Evolutionary conservation across 2,888 invertebrate genomes (phyloP).

Genomic region (Lycaena phlaeas): DNA sequence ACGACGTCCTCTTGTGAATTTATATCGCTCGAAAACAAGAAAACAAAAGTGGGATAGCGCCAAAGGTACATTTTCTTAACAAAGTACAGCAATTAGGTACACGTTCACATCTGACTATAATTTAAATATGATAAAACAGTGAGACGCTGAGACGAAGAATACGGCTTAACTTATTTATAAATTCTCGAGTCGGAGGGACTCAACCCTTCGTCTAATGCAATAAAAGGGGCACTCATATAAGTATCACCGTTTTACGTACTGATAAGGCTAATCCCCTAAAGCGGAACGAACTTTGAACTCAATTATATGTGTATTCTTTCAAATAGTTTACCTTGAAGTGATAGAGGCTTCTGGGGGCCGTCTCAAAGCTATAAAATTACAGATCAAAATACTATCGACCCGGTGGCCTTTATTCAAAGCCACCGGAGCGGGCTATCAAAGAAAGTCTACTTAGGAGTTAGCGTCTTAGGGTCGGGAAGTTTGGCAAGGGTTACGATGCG

Average conservation of each 20-base stretch:
- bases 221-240: slow-evolving; percentile 71
- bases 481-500: slow-evolving; percentile 68
- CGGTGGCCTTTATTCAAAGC: slow-evolving; percentile 63
- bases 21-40: slow-evolving; percentile 66
- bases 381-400: slow-evolving; percentile 71
- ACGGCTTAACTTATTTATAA: slow-evolving; percentile 71
- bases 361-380: slow-evolving; percentile 71
- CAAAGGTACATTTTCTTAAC: slow-evolving; percentile 74
- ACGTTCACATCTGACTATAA: slow-evolving; percentile 73
- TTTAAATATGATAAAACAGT: slow-evolving; percentile 74
- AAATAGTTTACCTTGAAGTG: slow-evolving; percentile 1
- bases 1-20: slow-evolving; percentile 55
- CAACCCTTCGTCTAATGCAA: slow-evolving; percentile 69
- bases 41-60: slow-evolving; percentile 71
- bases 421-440: slow-evolving; percentile 71
- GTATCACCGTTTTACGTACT: slow-evolving; percentile 63
- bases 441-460: slow-evolving; percentile 69
- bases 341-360: slow-evolving; percentile 37
- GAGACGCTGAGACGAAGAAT: slow-evolving; percentile 58
- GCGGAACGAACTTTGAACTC: slow-evolving; percentile 44
- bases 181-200: slow-evolving; percentile 47
- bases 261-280: slow-evolving; percentile 64
- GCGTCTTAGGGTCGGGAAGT: slow-evolving; percentile 67
- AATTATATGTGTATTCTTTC: slow-evolving; percentile 8
- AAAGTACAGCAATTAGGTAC: slow-evolving; percentile 73